Evolutionary conservation across 1,140 invertebrate genomes (phyloP).

Genomic region (Neodiprion virginianus): DNA sequence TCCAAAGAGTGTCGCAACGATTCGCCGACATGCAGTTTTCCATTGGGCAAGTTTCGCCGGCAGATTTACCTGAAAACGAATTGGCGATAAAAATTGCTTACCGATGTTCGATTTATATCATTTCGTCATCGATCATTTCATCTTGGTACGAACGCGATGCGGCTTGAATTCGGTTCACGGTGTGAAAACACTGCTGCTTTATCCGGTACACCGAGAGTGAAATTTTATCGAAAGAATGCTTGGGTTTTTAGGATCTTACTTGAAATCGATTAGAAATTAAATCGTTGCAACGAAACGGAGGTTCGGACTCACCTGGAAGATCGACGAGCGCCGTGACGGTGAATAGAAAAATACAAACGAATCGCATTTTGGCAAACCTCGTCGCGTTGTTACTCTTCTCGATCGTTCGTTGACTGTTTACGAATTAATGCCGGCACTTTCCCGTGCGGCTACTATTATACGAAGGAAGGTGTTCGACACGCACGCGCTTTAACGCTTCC

Average conservation of each 20-base stretch:
- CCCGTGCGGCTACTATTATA: constrained; percentile 42
- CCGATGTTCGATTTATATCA: too few species aligned
- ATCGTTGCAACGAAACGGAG: too few species aligned
- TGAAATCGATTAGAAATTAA: too few species aligned
- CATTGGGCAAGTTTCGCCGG: constrained; percentile 28
- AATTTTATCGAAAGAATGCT: too few species aligned
- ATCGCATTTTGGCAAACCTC: constrained; percentile 14
- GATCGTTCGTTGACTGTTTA: constrained; percentile 16
- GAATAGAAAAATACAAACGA: not conserved
- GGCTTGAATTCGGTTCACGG: constrained; percentile 12
- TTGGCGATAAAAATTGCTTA: too few species aligned
- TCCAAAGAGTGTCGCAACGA: constrained; percentile 23
- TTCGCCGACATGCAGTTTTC: constrained; percentile 37
- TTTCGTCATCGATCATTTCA: constrained; percentile 26
- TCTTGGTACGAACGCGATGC: constrained; percentile 15
- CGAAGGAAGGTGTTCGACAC: constrained; percentile 32
- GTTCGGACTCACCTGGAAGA: too few species aligned
- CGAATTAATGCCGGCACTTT: constrained; percentile 49
- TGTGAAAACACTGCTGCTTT: too few species aligned
- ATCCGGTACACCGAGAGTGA: too few species aligned
- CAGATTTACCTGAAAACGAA: not conserved
- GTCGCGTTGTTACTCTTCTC: not conserved
- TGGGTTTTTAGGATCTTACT: too few species aligned
- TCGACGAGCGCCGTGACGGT: not conserved
- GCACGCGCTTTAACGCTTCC: constrained; percentile 4